These are phyloP conservation scores for Drymonia ruficornis DNA, from an alignment of 2,888 invertebrate genomes.

Conservation along the genomic window DNA sequence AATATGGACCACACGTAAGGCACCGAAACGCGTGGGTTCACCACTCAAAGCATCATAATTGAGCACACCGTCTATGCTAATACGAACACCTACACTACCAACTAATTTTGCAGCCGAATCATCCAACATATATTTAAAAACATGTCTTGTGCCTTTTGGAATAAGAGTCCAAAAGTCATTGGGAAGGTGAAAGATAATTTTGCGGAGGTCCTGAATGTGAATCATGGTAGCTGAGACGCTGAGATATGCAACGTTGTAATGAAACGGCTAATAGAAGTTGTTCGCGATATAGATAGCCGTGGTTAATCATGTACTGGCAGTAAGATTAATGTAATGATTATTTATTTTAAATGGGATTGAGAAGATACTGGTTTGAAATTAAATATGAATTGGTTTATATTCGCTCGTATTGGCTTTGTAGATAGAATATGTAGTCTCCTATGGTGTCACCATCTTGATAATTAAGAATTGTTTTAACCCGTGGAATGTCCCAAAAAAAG, in stretches of 20 bases:
- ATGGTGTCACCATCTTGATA: too few relatives aligned
- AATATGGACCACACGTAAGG: conserved; percentile 41
- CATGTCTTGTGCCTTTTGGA: not conserved
- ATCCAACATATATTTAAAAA: conserved; percentile 1
- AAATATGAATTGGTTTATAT: not conserved
- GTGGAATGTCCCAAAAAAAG: too few relatives aligned
- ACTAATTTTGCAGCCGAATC: conserved; percentile 20
- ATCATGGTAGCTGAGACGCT: conserved; percentile 30
- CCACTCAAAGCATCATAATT: conserved; percentile 60
- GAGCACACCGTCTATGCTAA: conserved; percentile 64
- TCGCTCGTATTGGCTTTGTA: not conserved
- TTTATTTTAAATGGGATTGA: conserved; percentile 21
- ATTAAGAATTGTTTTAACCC: too few relatives aligned
- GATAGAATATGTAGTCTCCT: too few relatives aligned
- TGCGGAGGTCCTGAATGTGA: conserved; percentile 23
- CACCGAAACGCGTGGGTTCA: conserved; percentile 48
- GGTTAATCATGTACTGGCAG: conserved; percentile 14
- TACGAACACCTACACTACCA: conserved; percentile 43
- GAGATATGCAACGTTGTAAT: conserved; percentile 37
- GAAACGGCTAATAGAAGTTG: conserved; percentile 25
- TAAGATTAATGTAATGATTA: conserved; percentile 16
- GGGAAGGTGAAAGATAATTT: conserved; percentile 7
- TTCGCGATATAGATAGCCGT: conserved; percentile 20
- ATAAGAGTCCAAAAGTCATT: conserved; percentile 6
- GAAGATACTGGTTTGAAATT: conserved; percentile 7